Conservation (phyloP, 2,113 vertebrate genomes). For the Bombycilla garrulus region DNA sequence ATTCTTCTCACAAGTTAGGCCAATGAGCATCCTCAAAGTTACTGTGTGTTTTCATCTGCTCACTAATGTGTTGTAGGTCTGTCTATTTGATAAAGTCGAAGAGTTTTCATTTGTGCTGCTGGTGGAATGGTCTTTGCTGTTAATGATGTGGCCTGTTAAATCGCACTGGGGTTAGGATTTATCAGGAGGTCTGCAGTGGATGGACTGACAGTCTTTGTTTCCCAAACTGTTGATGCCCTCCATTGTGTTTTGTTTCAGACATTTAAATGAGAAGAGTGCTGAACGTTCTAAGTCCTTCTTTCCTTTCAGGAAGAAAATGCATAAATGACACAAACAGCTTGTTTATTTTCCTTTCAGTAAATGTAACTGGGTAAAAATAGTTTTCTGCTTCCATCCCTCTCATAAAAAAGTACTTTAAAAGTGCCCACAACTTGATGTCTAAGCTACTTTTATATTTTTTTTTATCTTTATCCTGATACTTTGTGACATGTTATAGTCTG, state of each 20-base stretch:
- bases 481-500: rapidly evolving
- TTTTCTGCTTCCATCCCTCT: background rate
- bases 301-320: slow-evolving; percentile 52
- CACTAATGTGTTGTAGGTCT: background rate
- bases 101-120: background rate
- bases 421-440: background rate
- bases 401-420: background rate
- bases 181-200: slow-evolving; percentile 29
- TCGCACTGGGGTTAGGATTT: background rate
- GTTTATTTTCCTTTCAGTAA: slow-evolving; percentile 20
- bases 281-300: slow-evolving; percentile 55
- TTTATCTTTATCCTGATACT: background rate
- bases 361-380: background rate
- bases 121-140: background rate
- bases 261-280: slow-evolving; percentile 62
- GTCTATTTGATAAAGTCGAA: background rate
- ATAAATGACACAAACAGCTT: background rate
- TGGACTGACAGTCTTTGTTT: slow-evolving; percentile 45
- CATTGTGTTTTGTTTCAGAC: slow-evolving; percentile 50
- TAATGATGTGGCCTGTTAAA: background rate
- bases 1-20: background rate
- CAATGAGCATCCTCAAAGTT: background rate
- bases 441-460: background rate
- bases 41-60: background rate
- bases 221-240: slow-evolving; percentile 40